Percentiles rank a stretch among this genome's conserved stretches.
These are phyloP conservation scores for Heliothis virescens DNA, from an alignment of 1,140 invertebrate species.

Conservation along the genomic window DNA sequence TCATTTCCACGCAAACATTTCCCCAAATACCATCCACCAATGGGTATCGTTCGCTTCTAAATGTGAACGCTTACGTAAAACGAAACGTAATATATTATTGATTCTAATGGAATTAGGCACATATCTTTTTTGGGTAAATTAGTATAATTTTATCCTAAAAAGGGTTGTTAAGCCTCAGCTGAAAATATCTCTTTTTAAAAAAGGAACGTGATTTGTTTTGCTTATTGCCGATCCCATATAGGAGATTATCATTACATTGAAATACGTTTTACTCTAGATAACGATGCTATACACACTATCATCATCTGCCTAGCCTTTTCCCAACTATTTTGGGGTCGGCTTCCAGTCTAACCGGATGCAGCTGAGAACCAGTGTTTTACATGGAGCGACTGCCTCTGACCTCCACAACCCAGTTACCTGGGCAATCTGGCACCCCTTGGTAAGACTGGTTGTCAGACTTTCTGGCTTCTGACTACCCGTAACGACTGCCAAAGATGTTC, in stretches of 20 bases:
- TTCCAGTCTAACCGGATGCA: no score
- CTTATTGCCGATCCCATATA: neutral
- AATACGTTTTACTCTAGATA: no score
- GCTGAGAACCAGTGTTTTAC: no score
- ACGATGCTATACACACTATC: no score
- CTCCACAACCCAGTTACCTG: no score
- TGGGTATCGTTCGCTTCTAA: neutral
- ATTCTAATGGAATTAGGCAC: constrained; percentile 9
- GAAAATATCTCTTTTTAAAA: neutral
- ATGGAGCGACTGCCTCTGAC: no score
- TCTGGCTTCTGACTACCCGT: no score
- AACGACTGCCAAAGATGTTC: no score
- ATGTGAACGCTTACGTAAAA: neutral
- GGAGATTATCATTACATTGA: neutral
- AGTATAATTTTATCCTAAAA: neutral
- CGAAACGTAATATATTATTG: constrained; percentile 2
- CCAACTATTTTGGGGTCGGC: no score
- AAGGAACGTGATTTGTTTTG: neutral
- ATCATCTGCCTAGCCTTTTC: no score
- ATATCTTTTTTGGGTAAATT: constrained; percentile 5
- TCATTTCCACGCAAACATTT: constrained; percentile 32
- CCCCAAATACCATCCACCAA: constrained; percentile 18
- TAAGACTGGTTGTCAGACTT: no score
- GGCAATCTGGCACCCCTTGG: no score
- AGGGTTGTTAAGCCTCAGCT: neutral